Evolutionary conservation across 2,888 invertebrate genomes (phyloP), one percentile per base, ranked within the genome.

Genomic region (Leucozona laternaria): DNA sequence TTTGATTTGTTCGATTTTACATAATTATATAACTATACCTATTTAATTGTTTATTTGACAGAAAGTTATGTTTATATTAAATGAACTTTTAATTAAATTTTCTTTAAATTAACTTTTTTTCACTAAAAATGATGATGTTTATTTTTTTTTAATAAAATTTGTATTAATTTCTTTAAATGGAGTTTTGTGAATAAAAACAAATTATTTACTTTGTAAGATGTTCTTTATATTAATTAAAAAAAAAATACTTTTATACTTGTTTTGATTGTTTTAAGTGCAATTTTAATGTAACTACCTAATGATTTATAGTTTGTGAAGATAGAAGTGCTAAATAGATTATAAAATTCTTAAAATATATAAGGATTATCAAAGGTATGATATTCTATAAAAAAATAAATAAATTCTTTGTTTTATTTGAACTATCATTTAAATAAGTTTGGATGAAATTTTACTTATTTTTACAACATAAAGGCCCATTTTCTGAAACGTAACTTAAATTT

Each of bases 1-100:
- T 66, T 57, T 73, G n/a, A n/a, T 80, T 60, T 68, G 43, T 73
- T 85, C 40, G 25, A 28, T 80, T 77, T 40, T 34, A 55, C 45
- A 34, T 62, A 31, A 13, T 5, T 15, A 55, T 15, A n/a, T 15
- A 28, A 8, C 7, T 8, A 43, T 20, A 40, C 13, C 6, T 57
- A 60, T 25, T 31, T 73, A 22, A 50, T 17, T 48, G 7, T 48
- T 77, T 68, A 48, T 81, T 60, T 64, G 25, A 70, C 62, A 64
- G 13, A 78, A 78, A 81, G 73, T 86, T 75, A 68, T 58, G 78
- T 86, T 81, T 86, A 81, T 81, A 85, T 85, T 85, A 85, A 85
- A 80, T 85, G 76, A 68, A 55, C 68, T 78, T 77, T 48, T 37
- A 66, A 48, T 34, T 48, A 82, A 37, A 70, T 75, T 45, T 62